Evolutionary conservation across 2,797 vertebrate genomes (phyloP), one percentile per base, ranked within the genome.

Genomic region (Anolis apletophallus): DNA sequence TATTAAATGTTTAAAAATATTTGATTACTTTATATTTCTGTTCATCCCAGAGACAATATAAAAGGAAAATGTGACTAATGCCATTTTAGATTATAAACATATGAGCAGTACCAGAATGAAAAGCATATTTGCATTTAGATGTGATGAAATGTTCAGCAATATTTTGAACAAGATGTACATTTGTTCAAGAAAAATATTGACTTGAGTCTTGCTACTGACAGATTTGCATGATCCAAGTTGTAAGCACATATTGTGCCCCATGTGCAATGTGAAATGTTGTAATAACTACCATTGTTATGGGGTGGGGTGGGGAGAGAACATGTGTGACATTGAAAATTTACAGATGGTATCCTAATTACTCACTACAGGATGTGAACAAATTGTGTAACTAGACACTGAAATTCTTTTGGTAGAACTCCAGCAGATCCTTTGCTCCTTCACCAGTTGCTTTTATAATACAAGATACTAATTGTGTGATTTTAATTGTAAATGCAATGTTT

Each of bases 261-360:
- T 81, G 80, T 78, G 78, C 69, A 89, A 85, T 80, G 32, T 21
- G 64, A 89, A 85, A 87, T 75, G 71, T 76, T 57, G 71, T 83
- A 86, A 3, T 79, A 88, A 36, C 68, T 74, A 26, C 88, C 91
- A 82, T 83, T 89, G 89, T 91, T 82, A 85, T 71, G 55, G 26
- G 29, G 72, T 91, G 71, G 73, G 86, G 10, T 54, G 26, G 29
- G 77, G 91, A 73, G 73, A 87, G 12, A 86, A 46, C n/a, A 86
- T 91, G 52, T 90, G 6, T 85, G 81, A 84, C 32, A 69, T 16
- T 67, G 91, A 90, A 86, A 75, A 81, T 91, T 80, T 94, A 90
- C 90, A 94, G 91, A 93, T 90, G 89, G 85, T 88, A 68, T 77
- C 80, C n/a, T 79, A 73, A 61, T 94, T 90, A 89, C 89, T 93